A percentile compares a stretch with the other conserved stretches of the same genome.
These are phyloP conservation scores for Tapirus terrestris DNA, from an alignment of 2,113 vertebrate species.

Conservation along the genomic window DNA sequence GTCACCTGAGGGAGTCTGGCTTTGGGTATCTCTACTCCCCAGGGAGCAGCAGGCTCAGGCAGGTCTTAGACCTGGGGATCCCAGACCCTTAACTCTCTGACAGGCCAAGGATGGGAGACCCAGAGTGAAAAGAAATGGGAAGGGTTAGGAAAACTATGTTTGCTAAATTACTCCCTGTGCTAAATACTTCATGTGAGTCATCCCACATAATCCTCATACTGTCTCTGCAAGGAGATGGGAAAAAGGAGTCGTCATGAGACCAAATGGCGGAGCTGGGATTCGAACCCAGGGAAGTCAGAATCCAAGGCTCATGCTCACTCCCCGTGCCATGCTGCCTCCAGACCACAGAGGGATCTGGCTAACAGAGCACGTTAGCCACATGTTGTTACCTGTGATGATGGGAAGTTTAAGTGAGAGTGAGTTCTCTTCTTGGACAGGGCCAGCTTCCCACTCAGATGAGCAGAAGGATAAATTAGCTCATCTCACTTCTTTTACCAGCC, in stretches of 20 bases:
- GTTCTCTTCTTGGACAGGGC: background rate
- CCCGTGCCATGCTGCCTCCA: accelerated
- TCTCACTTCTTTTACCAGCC: background rate
- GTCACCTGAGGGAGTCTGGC: no score
- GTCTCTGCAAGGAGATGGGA: background rate
- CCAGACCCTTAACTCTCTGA: background rate
- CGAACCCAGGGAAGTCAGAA: background rate
- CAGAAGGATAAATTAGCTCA: background rate
- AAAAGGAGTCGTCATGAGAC: background rate
- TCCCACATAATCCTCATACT: background rate
- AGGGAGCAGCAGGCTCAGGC: background rate
- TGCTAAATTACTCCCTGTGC: background rate
- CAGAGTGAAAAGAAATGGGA: background rate
- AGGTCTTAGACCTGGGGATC: background rate
- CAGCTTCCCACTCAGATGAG: background rate
- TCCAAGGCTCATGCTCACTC: no score
- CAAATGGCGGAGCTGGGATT: background rate
- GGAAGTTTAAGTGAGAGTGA: background rate
- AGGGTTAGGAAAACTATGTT: background rate
- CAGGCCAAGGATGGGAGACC: background rate
- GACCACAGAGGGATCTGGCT: background rate
- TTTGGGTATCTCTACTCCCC: background rate
- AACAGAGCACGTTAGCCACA: accelerated
- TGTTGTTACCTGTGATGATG: no score
- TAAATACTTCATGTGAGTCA: background rate